Evolutionary conservation across 2,797 vertebrate genomes (phyloP).

Genomic region (Psittacula echo): DNA sequence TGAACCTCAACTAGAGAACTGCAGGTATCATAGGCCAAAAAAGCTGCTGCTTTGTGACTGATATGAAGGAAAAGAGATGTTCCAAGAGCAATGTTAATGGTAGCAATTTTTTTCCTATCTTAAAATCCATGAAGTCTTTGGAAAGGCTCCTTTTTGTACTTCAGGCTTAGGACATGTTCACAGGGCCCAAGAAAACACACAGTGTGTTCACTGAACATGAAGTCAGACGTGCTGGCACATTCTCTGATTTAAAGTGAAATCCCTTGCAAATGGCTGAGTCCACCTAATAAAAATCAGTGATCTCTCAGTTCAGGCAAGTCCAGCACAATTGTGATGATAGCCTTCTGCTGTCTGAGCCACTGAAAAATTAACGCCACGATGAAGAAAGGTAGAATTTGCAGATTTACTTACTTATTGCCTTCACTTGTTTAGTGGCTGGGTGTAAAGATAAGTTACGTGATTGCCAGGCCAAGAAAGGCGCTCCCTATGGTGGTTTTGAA

Average conservation of each 20-base stretch:
- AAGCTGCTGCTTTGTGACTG: not conserved
- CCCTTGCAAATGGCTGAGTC: not conserved
- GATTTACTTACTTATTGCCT: not conserved
- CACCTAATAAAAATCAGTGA: constrained; percentile 17
- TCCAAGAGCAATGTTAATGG: not conserved
- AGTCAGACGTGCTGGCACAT: not conserved
- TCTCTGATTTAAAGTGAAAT: constrained; percentile 19
- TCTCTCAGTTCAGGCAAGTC: not conserved
- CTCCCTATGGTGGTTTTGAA: constrained; percentile 9
- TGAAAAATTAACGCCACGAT: not conserved
- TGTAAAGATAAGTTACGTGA: not conserved
- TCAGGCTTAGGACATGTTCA: not conserved
- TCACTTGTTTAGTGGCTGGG: not conserved
- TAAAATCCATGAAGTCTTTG: not conserved
- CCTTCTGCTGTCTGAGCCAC: not conserved
- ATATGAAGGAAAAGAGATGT: constrained; percentile 13
- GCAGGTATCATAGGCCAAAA: not conserved
- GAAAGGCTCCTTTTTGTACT: not conserved
- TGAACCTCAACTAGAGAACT: not conserved
- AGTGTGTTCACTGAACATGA: not conserved
- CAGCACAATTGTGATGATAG: not conserved
- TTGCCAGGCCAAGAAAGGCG: not conserved
- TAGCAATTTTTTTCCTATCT: not conserved
- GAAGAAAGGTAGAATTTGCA: not conserved
- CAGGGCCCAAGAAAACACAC: not conserved